Evolutionary conservation across 2,113 vertebrate genomes (phyloP), one percentile per base, ranked within the genome.

Genomic region (Centropus unirufus): DNA sequence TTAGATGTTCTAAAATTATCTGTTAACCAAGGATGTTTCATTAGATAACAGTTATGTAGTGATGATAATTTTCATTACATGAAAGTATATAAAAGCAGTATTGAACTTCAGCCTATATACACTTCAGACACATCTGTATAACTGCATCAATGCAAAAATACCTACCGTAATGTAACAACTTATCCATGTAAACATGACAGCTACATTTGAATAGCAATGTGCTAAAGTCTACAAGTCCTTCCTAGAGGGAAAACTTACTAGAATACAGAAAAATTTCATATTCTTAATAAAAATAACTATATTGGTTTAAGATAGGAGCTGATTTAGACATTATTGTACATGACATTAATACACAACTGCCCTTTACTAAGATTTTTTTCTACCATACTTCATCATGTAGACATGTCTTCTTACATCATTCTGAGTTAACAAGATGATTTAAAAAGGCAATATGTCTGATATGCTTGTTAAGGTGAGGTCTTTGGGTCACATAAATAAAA

Each of bases 1-100:
- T 83, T 15, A 88, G 44, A 52, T 63, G 32, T 9, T 87, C 59
- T 88, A 81, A 96, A 90, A 85, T 93, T 66, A 74, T 85, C 92
- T 91, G 34, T 70, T 47, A 94, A 19, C 9, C 7, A 67, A 90
- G 42, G 85, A 34, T 74, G 57, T 86, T 85, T 83, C 18, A 51
- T 87, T 87, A 82, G 46, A 22, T 87, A 61, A 14, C 21, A 83
- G 47, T 76, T 80, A 67, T 19, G 11, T 3, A 64, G 18, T 47
- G 22, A 23, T 49, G 18, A 69, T 39, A 49, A 4, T 61, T 30
- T 78, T 77, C 19, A 57, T 62, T 39, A 54, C 36, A 63, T 55
- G 14, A 26, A 82, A 62, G 13, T 57, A 12, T 69, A 42, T 20
- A 52, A 85, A 93, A 94, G 57, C 36, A 90, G 3, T 7, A 12